Base-by-base conservation (phyloP, 2,888 invertebrate species). In the Phyto melanocephala region DNA sequence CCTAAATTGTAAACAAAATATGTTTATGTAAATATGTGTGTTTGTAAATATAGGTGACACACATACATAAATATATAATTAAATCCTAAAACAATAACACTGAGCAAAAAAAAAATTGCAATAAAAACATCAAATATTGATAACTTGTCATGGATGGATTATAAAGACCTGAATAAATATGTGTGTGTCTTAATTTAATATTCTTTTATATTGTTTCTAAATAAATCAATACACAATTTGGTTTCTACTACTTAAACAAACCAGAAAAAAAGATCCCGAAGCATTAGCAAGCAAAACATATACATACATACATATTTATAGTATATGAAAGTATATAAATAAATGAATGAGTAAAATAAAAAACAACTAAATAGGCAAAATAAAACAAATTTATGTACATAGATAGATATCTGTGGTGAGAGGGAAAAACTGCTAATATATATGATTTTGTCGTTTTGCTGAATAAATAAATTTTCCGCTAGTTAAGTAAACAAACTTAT, bases 101-200 rank as follows among this genome's bases (percentile, higher is more conserved):
- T 0, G 47, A 5, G 33, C n/a, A 58, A 10, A 3, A 33, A 20
- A 4, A 8, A 40, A 40, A 60, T 13, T 5, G 6, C 6, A 67
- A 60, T 13, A 58, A 20, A 35, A 62, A 35, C 17, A 70, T 15
- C n/a, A 62, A 76, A 62, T 63, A 67, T 62, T 70, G 62, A 77
- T 77, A 70, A 63, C 24, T 62, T 77, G 52, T 70, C 77, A 17
- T 33, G 15, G 2, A 20, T 33, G 45, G 13, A 40, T 24, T 67
- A 15, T 28, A 54, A 24, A 54, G 28, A 22, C 42, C 6, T 15
- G n/a, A 24, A 17, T 22, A 0, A 10, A 28, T 20, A n/a, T 45
- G 7, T 15, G 22, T 58, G 2, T 71, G 11, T 42, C 10, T 28
- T 24, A n/a, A 7, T 58, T 15, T 17, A 37, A 24, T 24, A 24